These are phyloP conservation scores for Hirtodrosophila alboralis DNA, from an alignment of 2,888 invertebrate species.

Conservation along the genomic window DNA sequence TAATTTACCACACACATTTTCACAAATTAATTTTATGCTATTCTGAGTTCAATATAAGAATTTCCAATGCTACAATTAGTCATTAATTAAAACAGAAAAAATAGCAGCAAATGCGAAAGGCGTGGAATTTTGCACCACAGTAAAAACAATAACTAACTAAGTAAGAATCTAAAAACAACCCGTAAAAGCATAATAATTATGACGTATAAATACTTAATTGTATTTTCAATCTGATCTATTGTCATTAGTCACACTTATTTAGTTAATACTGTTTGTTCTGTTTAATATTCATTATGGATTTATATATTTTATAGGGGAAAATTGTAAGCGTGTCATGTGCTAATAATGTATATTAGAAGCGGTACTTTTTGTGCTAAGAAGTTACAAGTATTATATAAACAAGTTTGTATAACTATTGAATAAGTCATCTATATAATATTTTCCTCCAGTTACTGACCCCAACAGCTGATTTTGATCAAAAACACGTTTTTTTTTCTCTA, in stretches of 20 bases:
- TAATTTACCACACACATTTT: slow-evolving; percentile 14
- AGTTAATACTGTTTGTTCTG: too few relatives aligned
- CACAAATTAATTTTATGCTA: slow-evolving; percentile 15
- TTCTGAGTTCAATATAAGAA: slow-evolving; percentile 6
- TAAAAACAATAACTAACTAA: slow-evolving; percentile 16
- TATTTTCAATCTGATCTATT: slow-evolving; percentile 2
- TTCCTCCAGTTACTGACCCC: slow-evolving; percentile 45
- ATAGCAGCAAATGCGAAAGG: slow-evolving; percentile 19
- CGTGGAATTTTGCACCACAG: slow-evolving; percentile 24
- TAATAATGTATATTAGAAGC: background rate
- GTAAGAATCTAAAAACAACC: slow-evolving; percentile 1
- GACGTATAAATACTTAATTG: slow-evolving; percentile 24
- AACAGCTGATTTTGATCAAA: slow-evolving; percentile 9
- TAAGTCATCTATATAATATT: slow-evolving; percentile 9
- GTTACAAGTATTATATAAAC: background rate
- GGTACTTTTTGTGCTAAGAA: slow-evolving; percentile 21
- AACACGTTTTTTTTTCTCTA: slow-evolving; percentile 26
- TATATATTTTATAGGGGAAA: slow-evolving; percentile 21
- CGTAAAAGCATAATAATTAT: slow-evolving; percentile 32
- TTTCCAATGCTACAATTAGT: slow-evolving; percentile 30
- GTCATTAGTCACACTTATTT: slow-evolving; percentile 26
- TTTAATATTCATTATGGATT: too few relatives aligned
- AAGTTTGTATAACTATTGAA: slow-evolving; percentile 2
- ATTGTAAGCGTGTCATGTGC: slow-evolving; percentile 40
- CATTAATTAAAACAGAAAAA: slow-evolving; percentile 24